phyloP scores from a whole-genome alignment of 2,888 invertebrate species.

The Tuta absoluta region DNA sequence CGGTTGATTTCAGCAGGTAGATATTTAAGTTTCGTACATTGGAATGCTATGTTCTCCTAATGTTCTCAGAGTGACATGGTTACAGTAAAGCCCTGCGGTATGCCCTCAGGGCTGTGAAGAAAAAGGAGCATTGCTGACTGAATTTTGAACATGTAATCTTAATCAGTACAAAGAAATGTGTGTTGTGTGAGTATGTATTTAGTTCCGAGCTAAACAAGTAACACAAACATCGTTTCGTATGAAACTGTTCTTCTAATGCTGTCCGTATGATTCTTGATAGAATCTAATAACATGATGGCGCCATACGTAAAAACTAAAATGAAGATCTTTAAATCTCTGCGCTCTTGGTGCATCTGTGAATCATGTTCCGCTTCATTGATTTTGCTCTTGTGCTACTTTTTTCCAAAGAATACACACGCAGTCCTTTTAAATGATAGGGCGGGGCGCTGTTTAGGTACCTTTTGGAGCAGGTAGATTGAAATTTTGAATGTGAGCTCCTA shows the following conservation, averaged over 20 bases:
- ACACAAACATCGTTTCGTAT: background rate
- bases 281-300: background rate
- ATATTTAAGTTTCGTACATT: background rate
- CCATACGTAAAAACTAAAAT: background rate
- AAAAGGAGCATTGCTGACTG: too few species aligned
- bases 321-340: background rate
- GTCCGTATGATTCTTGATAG: background rate
- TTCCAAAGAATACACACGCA: too few species aligned
- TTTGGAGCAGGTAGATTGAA: background rate
- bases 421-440: background rate
- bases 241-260: background rate
- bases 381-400: background rate
- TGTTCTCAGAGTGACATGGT: background rate
- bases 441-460: background rate
- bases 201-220: too few species aligned
- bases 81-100: background rate
- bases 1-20: background rate
- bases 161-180: too few species aligned
- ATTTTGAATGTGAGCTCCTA: background rate
- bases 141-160: too few species aligned
- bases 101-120: background rate
- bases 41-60: background rate
- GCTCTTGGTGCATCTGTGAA: constrained; percentile 4
- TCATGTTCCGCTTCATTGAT: background rate
- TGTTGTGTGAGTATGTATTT: background rate